These are phyloP conservation scores for Gorsachius goisagi DNA, from an alignment of 2,113 vertebrate species.

Conservation along the genomic window DNA sequence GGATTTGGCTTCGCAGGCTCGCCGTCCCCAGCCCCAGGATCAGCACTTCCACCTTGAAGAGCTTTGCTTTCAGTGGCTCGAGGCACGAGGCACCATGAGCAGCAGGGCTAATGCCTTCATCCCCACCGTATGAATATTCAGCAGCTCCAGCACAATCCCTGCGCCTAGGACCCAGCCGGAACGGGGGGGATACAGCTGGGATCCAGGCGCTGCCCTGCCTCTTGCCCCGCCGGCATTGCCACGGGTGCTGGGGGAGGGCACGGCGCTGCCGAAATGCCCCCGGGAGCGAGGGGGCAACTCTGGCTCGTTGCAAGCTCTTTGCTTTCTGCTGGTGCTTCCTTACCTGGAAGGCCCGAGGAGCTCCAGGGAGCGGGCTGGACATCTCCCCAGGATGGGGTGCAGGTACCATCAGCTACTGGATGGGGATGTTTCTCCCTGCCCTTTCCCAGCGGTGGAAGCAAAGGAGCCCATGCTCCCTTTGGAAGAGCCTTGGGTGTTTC, in stretches of 20 bases:
- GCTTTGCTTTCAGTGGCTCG: neutral
- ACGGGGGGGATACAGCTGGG: no score
- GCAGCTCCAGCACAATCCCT: neutral
- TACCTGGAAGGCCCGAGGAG: neutral
- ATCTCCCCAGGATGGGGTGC: neutral
- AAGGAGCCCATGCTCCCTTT: neutral
- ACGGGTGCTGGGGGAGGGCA: neutral
- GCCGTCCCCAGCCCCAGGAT: neutral
- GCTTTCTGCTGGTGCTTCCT: neutral
- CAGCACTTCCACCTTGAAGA: neutral
- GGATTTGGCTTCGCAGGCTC: neutral
- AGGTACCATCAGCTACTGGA: neutral
- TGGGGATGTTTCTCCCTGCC: neutral
- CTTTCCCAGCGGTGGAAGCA: neutral
- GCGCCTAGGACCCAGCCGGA: fast-evolving
- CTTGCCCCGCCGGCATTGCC: fast-evolving
- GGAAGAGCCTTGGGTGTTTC: neutral
- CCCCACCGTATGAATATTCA: fast-evolving
- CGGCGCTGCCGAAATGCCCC: fast-evolving
- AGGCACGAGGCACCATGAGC: neutral
- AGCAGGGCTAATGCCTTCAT: neutral
- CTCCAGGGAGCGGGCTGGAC: neutral
- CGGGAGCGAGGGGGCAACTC: fast-evolving
- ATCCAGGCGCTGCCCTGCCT: neutral
- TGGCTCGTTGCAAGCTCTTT: fast-evolving